These are phyloP conservation scores for Fragum sueziense DNA, from an alignment of 2,888 invertebrate genomes.

Conservation along the genomic window DNA sequence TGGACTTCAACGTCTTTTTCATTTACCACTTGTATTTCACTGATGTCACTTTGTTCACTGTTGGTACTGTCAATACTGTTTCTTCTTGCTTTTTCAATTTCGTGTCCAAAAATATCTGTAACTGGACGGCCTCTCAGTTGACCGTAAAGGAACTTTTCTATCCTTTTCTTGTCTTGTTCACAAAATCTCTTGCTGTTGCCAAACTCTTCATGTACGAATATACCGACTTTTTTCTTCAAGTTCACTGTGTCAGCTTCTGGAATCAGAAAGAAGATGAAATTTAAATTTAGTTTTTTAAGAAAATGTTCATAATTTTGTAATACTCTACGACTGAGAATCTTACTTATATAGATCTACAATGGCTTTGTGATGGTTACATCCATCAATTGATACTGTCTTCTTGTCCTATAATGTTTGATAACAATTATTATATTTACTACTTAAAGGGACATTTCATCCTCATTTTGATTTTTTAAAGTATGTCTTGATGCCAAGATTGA, in stretches of 20 bases:
- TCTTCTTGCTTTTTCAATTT: slow-evolving; percentile 6
- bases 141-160: slow-evolving; percentile 62
- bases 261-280: slow-evolving; percentile 11
- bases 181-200: slow-evolving; percentile 72
- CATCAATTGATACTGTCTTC: too few relatives aligned
- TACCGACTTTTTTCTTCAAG: slow-evolving; percentile 64
- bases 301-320: too few relatives aligned
- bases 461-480: too few relatives aligned
- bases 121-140: slow-evolving; percentile 30
- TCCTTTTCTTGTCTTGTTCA: slow-evolving; percentile 72
- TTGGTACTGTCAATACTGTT: slow-evolving; percentile 25
- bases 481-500: too few relatives aligned
- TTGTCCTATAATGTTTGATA: too few relatives aligned
- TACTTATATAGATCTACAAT: too few relatives aligned
- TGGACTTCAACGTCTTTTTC: slow-evolving; percentile 35
- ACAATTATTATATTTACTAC: too few relatives aligned
- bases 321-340: too few relatives aligned
- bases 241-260: slow-evolving; percentile 46
- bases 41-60: slow-evolving; percentile 35
- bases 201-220: slow-evolving; percentile 72
- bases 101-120: slow-evolving; percentile 13
- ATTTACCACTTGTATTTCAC: slow-evolving; percentile 15
- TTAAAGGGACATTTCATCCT: too few relatives aligned
- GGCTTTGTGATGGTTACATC: too few relatives aligned
- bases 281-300: neutral